These are phyloP conservation scores for Metalampra italica DNA, from an alignment of 2,888 invertebrate genomes.

Conservation along the genomic window DNA sequence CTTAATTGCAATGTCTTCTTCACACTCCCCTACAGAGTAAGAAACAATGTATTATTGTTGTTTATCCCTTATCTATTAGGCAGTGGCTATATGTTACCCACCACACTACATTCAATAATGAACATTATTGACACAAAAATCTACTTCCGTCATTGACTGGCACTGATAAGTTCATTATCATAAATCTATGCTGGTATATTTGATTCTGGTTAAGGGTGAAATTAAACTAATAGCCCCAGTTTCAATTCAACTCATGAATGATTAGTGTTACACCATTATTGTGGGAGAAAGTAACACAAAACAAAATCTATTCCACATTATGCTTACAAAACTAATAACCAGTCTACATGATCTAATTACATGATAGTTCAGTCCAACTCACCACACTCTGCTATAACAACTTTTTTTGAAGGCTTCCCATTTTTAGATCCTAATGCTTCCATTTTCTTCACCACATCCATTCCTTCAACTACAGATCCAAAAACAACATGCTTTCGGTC, in stretches of 20 bases:
- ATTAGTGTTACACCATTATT: too few relatives aligned
- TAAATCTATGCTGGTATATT: too few relatives aligned
- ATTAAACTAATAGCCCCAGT: too few relatives aligned
- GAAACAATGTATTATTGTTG: constrained; percentile 3
- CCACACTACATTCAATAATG: too few relatives aligned
- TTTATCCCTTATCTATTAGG: too few relatives aligned
- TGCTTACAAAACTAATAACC: not conserved
- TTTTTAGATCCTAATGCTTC: constrained; percentile 89
- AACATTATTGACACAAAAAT: too few relatives aligned
- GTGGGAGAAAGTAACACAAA: not conserved
- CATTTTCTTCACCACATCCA: constrained; percentile 93
- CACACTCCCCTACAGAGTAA: constrained; percentile 30
- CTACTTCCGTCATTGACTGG: too few relatives aligned
- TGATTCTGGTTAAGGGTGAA: too few relatives aligned
- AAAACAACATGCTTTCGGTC: constrained; percentile 97
- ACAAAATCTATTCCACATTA: not conserved
- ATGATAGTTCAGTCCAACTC: constrained; percentile 77
- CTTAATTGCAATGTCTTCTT: constrained; percentile 24
- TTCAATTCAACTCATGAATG: too few relatives aligned
- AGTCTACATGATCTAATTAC: not conserved
- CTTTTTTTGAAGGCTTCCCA: constrained; percentile 91
- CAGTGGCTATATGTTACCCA: too few relatives aligned
- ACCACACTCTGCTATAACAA: constrained; percentile 89
- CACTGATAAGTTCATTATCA: too few relatives aligned
- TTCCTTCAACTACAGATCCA: constrained; percentile 93